Conservation (phyloP, 2,113 vertebrate genomes). For the Channa argus region DNA sequence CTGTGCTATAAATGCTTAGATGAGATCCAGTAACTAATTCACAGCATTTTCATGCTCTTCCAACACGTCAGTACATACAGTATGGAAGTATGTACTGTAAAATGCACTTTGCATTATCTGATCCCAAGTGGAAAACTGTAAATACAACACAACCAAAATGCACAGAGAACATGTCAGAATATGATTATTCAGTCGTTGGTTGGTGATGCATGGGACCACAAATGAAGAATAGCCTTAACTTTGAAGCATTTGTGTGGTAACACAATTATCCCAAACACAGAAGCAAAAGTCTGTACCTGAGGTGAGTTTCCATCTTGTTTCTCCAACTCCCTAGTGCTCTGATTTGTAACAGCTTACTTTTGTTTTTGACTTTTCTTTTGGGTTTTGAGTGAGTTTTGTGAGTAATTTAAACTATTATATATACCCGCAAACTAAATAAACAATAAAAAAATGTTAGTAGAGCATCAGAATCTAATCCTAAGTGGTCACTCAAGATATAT, state of each 20-base stretch:
- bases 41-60: not conserved
- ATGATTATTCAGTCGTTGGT: not conserved
- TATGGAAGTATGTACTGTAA: not conserved
- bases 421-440: not conserved
- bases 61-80: no score
- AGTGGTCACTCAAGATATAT: conserved; percentile 43
- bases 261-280: conserved; percentile 19
- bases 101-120: not conserved
- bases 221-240: not conserved
- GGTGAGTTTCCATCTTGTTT: conserved; percentile 24
- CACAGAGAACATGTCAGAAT: not conserved
- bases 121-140: not conserved
- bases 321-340: not conserved
- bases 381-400: not conserved
- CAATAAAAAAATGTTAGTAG: not conserved
- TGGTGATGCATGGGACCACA: not conserved
- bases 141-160: not conserved
- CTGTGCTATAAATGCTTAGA: not conserved
- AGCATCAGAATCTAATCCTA: conserved; percentile 15
- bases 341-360: not conserved
- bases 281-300: conserved; percentile 7
- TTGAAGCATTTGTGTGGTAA: not conserved
- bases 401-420: not conserved
- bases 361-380: conserved; percentile 5
- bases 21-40: not conserved